Conservation (phyloP, 2,797 vertebrate genomes). For the Betta splendens region DNA sequence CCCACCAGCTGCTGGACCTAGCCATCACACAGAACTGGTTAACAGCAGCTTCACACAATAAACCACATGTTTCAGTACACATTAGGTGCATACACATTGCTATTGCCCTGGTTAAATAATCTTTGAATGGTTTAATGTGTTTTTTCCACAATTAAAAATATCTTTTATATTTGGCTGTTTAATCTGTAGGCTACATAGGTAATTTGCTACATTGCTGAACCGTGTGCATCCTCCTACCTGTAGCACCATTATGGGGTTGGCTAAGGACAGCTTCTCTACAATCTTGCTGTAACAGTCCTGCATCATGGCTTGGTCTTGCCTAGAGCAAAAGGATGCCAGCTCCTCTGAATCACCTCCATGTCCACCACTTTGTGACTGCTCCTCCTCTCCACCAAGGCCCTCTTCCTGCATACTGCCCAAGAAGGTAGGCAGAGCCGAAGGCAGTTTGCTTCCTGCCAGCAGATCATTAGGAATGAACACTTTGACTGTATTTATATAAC, state of each 20-base stretch:
- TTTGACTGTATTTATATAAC: neutral
- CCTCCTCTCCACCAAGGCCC: slow-evolving; percentile 84
- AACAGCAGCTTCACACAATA: neutral
- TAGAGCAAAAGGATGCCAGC: slow-evolving; percentile 86
- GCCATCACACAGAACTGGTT: neutral
- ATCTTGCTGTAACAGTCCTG: slow-evolving; percentile 99
- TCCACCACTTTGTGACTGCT: slow-evolving; percentile 79
- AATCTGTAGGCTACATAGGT: too few relatives aligned
- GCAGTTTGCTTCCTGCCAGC: slow-evolving; percentile 88
- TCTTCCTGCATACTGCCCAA: slow-evolving; percentile 94
- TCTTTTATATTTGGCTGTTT: too few relatives aligned
- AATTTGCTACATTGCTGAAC: too few relatives aligned
- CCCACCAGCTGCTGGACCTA: slow-evolving; percentile 98
- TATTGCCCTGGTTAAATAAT: too few relatives aligned
- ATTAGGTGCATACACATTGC: too few relatives aligned
- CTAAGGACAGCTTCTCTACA: slow-evolving; percentile 93
- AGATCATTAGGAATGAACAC: slow-evolving; percentile 13
- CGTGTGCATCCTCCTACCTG: slow-evolving; percentile 82
- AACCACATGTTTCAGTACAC: neutral
- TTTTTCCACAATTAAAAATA: too few relatives aligned
- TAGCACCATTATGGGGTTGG: slow-evolving; percentile 98
- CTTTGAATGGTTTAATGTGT: too few relatives aligned
- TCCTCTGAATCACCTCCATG: slow-evolving; percentile 82
- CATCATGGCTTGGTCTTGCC: slow-evolving; percentile 99
- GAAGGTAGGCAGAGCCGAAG: slow-evolving; percentile 92